phyloP scores from a whole-genome alignment of 2,797 vertebrate species.

The Lepus townsendii region DNA sequence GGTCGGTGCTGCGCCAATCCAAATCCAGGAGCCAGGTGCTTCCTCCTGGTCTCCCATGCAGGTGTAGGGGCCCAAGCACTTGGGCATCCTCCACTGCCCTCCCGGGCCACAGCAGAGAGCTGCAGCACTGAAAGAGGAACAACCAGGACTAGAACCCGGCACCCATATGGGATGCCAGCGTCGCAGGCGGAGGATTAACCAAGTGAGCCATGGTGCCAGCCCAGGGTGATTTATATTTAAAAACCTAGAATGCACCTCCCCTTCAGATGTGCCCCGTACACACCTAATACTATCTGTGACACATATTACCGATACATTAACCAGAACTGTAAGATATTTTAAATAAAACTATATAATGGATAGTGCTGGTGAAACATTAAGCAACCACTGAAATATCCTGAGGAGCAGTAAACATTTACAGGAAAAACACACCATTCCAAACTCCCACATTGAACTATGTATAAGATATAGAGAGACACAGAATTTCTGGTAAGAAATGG shows the following conservation, averaged over 20 bases:
- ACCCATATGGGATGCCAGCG: no score
- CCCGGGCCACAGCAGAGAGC: no score
- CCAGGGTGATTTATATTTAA: no score
- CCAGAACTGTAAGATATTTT: neutral
- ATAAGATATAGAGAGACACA: constrained; percentile 35
- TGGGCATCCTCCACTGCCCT: no score
- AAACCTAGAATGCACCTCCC: neutral
- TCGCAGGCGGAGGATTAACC: no score
- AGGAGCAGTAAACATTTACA: neutral
- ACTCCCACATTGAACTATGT: neutral
- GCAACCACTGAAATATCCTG: neutral
- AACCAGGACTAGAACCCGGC: no score
- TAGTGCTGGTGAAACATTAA: constrained; percentile 24
- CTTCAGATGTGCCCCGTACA: neutral
- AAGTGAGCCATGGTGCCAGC: no score
- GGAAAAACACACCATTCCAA: neutral
- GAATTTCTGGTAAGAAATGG: constrained; percentile 39
- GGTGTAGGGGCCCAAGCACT: no score
- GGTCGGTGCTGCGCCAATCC: no score
- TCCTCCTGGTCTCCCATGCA: no score
- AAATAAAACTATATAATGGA: constrained; percentile 11
- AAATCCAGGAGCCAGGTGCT: no score
- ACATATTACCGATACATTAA: neutral
- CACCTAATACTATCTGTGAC: neutral
- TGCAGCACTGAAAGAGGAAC: no score